Evolutionary conservation across 2,113 vertebrate species (phyloP), one percentile per base, ranked within the genome.

Genomic region (Lutjanus erythropterus): DNA sequence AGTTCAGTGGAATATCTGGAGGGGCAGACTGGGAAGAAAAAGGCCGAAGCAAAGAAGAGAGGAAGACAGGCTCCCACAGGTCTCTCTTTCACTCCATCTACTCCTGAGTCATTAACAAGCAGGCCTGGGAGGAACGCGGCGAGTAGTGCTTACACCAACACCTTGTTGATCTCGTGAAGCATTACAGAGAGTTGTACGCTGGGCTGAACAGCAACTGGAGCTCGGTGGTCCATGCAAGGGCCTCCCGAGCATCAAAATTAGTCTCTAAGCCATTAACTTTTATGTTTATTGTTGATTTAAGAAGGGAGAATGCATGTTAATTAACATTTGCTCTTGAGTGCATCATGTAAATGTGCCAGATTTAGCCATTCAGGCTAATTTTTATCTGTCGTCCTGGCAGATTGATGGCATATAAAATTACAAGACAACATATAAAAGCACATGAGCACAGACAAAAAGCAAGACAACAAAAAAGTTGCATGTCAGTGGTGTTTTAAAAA

Each of bases 61-160:
- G 59, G 39, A 49, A 80, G 84, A 86, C 89, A 92, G 62, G 89
- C 85, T 81, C 44, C 85, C 80, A 90, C 88, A 92, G 85, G 86
- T 88, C 75, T 76, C 68, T 59, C 70, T 84, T 72, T 78, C 39
- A 35, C 80, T 53, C 70, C 65, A 29, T 71, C 72, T 66, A 62
- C 53, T 71, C 70, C 65, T 8, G 0, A 69, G 56, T 73, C 65
- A 65, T 61, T 65, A 77, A 72, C 56, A 56, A 80, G 33, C 25
- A 46, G 31, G 62, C 66, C 74, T 78, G 42, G 68, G 46, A 87
- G 65, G 31, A 78, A 70, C 10, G 1, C 19, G 27, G 64, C 37
- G 25, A 64, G 7, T 46, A 46, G 64, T 11, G 5, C 29, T 62
- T 23, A 44, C 69, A 67, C 44, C 44, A 42, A 14, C 56, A 75